Evolutionary conservation across 1,140 invertebrate species (phyloP).

Genomic region (Panagrolaimus sp.): DNA sequence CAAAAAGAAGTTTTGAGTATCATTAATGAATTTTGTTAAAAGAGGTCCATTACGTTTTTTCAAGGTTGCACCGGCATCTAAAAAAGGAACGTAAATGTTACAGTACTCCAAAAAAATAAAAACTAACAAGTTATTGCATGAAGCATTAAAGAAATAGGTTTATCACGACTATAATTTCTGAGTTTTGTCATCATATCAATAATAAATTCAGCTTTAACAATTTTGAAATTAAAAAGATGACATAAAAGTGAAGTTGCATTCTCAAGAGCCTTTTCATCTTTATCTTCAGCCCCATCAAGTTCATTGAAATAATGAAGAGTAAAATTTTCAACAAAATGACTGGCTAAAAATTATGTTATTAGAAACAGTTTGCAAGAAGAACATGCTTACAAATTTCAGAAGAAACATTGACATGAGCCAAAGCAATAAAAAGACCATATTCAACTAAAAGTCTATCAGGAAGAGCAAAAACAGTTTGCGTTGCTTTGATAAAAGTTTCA

Average conservation of each 20-base stretch:
- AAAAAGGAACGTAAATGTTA: conserved; percentile 18
- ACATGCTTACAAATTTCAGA: conserved; percentile 44
- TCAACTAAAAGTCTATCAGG: conserved; percentile 33
- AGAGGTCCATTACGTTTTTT: conserved; percentile 78
- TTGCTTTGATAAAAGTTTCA: conserved; percentile 27
- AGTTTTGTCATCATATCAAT: conserved; percentile 59
- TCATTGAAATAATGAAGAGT: conserved; percentile 19
- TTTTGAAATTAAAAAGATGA: conserved; percentile 77
- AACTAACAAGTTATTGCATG: conserved; percentile 68
- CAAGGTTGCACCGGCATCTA: conserved; percentile 71
- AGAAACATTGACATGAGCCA: conserved; percentile 33
- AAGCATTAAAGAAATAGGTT: conserved; percentile 79
- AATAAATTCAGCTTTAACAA: conserved; percentile 60
- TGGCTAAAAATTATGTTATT: conserved; percentile 24
- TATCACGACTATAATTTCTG: conserved; percentile 64
- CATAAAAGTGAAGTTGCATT: conserved; percentile 74
- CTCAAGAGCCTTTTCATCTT: conserved; percentile 76
- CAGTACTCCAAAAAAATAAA: conserved; percentile 17
- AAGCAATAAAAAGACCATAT: conserved; percentile 30
- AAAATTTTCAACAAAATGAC: conserved; percentile 46
- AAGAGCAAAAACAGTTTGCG: conserved; percentile 26
- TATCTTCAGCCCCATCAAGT: conserved; percentile 58
- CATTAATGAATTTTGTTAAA: conserved; percentile 74
- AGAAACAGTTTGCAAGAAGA: background rate
- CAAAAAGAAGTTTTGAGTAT: conserved; percentile 69